Evolutionary conservation across 2,888 invertebrate species (phyloP).

Genomic region (Seladonia tumulorum): DNA sequence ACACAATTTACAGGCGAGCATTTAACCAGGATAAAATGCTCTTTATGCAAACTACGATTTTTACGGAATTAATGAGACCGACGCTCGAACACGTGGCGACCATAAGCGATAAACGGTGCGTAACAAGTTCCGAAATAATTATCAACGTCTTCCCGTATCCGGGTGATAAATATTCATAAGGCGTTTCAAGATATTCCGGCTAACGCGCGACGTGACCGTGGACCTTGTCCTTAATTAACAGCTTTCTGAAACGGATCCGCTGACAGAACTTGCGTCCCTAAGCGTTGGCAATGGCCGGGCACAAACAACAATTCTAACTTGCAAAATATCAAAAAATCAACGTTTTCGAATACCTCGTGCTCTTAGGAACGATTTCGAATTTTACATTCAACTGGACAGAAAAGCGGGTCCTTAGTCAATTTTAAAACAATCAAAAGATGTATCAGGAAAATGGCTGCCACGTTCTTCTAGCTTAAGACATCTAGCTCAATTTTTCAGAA

Average conservation of each 20-base stretch:
- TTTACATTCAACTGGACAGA: no score
- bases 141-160: slow-evolving; percentile 48
- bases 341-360: neutral
- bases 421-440: no score
- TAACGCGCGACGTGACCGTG: slow-evolving; percentile 64
- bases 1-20: neutral
- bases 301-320: neutral
- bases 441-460: no score
- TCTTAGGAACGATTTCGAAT: neutral
- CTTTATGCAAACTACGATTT: neutral
- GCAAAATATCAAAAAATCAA: neutral
- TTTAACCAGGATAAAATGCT: no score
- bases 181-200: slow-evolving; percentile 65
- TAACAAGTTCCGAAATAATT: slow-evolving; percentile 64
- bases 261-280: slow-evolving; percentile 54
- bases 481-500: no score
- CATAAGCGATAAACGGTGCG: slow-evolving; percentile 55
- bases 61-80: slow-evolving; percentile 1
- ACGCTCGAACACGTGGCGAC: neutral
- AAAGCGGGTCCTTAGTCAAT: no score
- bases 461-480: no score
- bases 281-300: slow-evolving; percentile 36
- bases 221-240: slow-evolving; percentile 70
- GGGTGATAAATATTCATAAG: slow-evolving; percentile 68
- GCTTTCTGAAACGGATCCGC: slow-evolving; percentile 62